Conservation (phyloP, 2,113 vertebrate genomes). For the Elephas maximus region DNA sequence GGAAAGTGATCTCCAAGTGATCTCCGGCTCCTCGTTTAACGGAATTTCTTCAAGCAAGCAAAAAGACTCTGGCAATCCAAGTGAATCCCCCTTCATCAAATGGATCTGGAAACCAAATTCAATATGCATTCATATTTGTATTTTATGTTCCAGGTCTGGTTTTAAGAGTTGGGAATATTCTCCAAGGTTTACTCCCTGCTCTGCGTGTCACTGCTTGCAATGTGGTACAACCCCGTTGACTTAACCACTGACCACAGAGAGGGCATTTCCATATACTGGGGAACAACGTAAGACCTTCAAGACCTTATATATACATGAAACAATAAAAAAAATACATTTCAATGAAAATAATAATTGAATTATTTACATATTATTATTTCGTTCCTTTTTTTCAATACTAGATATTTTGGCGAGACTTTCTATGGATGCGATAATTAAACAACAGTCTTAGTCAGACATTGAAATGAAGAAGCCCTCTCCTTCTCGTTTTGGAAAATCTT, state of each 20-base stretch:
- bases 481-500: not conserved
- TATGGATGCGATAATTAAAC: fast-evolving
- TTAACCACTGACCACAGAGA: fast-evolving
- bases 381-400: not conserved
- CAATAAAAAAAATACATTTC: not conserved
- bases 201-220: not conserved
- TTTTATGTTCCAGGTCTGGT: not conserved
- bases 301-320: fast-evolving
- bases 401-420: not conserved
- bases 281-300: too few species aligned
- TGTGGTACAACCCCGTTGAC: fast-evolving
- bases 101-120: not conserved
- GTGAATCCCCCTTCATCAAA: fast-evolving
- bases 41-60: not conserved
- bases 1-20: not conserved
- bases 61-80: too few species aligned
- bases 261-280: fast-evolving
- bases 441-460: too few species aligned
- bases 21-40: not conserved
- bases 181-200: not conserved
- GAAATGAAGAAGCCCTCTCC: not conserved
- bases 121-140: fast-evolving
- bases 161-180: not conserved
- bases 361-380: not conserved
- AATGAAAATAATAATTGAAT: not conserved